phyloP scores from a whole-genome alignment of 2,113 vertebrate genomes.

The Festucalex cinctus region DNA sequence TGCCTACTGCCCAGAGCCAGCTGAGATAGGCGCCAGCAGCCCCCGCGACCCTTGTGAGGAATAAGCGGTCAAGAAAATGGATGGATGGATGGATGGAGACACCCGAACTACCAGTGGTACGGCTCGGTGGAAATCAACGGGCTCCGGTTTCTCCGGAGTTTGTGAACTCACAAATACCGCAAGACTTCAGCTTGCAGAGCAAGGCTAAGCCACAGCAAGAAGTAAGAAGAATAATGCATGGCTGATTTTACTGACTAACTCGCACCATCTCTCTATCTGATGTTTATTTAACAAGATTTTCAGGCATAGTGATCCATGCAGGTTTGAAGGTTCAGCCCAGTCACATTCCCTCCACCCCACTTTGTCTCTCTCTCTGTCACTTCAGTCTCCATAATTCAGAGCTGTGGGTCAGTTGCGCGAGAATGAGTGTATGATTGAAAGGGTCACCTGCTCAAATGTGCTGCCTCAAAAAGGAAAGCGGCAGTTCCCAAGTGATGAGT shows the following conservation, averaged over 20 bases:
- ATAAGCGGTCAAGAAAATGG: too few species aligned
- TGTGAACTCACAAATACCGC: too few species aligned
- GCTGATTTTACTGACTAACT: constrained; percentile 28
- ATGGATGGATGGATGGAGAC: too few species aligned
- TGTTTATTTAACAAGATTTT: constrained; percentile 56
- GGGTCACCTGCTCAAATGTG: not conserved
- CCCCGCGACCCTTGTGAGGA: too few species aligned
- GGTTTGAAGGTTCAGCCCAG: not conserved
- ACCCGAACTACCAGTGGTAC: too few species aligned
- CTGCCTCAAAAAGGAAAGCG: not conserved
- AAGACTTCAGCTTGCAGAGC: too few species aligned
- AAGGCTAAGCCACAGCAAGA: too few species aligned
- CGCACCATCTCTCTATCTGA: constrained; percentile 32
- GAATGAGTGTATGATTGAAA: not conserved
- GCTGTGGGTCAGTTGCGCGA: not conserved
- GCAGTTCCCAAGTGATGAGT: not conserved
- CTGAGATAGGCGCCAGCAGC: too few species aligned
- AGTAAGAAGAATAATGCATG: constrained; percentile 48
- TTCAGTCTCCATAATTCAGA: not conserved
- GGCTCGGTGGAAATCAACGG: too few species aligned
- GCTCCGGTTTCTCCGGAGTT: too few species aligned
- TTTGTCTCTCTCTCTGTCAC: not conserved
- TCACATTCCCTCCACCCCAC: not conserved
- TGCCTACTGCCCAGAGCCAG: too few species aligned
- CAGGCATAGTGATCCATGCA: not conserved